These are phyloP conservation scores for Narcine bancroftii DNA, from an alignment of 2,113 vertebrate genomes.

Conservation along the genomic window DNA sequence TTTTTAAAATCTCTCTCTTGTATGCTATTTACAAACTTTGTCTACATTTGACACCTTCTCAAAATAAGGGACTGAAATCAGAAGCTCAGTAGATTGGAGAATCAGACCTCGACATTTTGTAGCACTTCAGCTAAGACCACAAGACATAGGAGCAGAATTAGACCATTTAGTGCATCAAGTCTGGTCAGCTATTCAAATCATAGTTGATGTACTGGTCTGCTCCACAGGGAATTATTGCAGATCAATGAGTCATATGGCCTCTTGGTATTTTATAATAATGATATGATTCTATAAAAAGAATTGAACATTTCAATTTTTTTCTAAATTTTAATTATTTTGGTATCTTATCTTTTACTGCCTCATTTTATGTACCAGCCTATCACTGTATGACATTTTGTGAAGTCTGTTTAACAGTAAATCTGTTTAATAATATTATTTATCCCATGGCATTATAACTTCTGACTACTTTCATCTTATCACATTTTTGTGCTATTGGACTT, in stretches of 20 bases:
- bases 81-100: not conserved
- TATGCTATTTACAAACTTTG: not conserved
- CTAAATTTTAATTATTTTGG: not conserved
- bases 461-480: not conserved
- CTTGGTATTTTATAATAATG: no score
- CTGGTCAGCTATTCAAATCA: no score
- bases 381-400: not conserved
- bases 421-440: not conserved
- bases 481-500: not conserved
- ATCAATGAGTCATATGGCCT: no score
- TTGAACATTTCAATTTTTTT: not conserved
- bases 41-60: not conserved
- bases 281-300: not conserved
- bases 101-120: not conserved
- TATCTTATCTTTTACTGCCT: not conserved
- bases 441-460: not conserved
- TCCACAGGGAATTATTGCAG: no score
- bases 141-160: no score
- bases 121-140: no score
- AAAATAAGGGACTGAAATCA: not conserved
- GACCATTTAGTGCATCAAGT: no score
- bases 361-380: not conserved
- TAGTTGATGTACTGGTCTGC: no score
- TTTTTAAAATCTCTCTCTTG: not conserved
- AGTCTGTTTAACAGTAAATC: not conserved